These are phyloP conservation scores for Ennomos erosarius DNA, from an alignment of 2,888 invertebrate species.

Conservation along the genomic window DNA sequence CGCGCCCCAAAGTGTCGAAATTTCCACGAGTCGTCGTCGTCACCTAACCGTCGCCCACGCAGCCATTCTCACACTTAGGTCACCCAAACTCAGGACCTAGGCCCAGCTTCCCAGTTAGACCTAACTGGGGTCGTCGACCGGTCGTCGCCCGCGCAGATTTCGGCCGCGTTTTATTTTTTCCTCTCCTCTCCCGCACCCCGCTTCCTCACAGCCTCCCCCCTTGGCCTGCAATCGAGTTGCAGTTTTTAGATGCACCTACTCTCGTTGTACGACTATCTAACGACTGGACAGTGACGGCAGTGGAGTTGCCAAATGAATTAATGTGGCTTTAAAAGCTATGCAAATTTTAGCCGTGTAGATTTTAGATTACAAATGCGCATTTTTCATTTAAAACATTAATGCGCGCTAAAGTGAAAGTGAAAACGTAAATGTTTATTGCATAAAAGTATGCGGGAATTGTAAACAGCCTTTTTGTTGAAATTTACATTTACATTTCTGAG, in stretches of 20 bases:
- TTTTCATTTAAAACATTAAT: no score
- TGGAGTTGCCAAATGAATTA: slow-evolving; percentile 47
- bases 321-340: background rate
- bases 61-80: slow-evolving; percentile 33
- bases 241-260: slow-evolving; percentile 85
- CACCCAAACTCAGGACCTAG: slow-evolving; percentile 48
- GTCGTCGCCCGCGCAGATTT: slow-evolving; percentile 78
- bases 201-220: slow-evolving; percentile 45
- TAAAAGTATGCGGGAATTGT: no score
- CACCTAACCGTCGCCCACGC: slow-evolving; percentile 6
- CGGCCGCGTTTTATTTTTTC: slow-evolving; percentile 68
- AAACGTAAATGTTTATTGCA: no score
- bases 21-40: background rate
- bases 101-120: slow-evolving; percentile 52
- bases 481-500: no score
- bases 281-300: slow-evolving; percentile 55
- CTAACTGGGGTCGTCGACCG: slow-evolving; percentile 69
- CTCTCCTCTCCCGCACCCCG: slow-evolving; percentile 33
- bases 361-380: no score
- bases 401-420: no score
- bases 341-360: no score
- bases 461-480: no score
- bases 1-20: slow-evolving; percentile 1
- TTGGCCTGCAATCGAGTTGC: slow-evolving; percentile 78
- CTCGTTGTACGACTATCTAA: slow-evolving; percentile 81